Base-by-base conservation (phyloP, 2,797 vertebrate genomes). In the Odontamblyopus rebecca region DNA sequence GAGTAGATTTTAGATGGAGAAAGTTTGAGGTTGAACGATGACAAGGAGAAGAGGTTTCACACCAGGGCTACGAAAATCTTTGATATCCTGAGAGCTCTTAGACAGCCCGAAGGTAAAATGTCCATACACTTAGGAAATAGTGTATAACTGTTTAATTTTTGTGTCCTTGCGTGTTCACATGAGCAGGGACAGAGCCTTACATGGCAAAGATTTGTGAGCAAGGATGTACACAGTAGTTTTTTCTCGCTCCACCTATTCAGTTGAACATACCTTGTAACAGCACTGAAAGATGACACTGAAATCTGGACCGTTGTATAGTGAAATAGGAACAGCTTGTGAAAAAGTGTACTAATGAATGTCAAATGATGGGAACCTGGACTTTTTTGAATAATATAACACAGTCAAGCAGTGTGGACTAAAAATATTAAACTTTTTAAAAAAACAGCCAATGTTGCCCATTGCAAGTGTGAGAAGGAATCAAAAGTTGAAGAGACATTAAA, bases 11-110 rank as follows among this genome's bases (percentile, higher is more conserved):
- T 65, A 30, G 59, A 74, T 32, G 23, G 73, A 76, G 72, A 88
- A 78, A 76, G 74, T 87, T 82, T 84, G 82, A 85, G 83, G 77
- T 82, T 87, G 78, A 62, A 61, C 72, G 60, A 79, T 77, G 76
- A 83, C 73, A 61, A 63, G 69, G 69, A 81, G 68, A 82, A 89
- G 82, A 75, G 48, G 82, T 85, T 64, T 69, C 70, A 72, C 73
- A 77, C 71, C 76, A 80, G 75, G 66, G 81, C 76, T 80, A 70
- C 38, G 71, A 71, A 84, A 74, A 76, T 86, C 68, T 86, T 74
- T 88, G 76, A 84, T 80, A 87, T 78, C 63, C 86, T 83, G 82
- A 67, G 69, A 74, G 77, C 63, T 73, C 72, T 81, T 61, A 59
- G 81, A 68, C 66, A 27, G 72, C 66, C 73, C 50, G 72, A 87